Base-by-base conservation (phyloP, 2,888 invertebrate genomes). In the Tinea trinotella region DNA sequence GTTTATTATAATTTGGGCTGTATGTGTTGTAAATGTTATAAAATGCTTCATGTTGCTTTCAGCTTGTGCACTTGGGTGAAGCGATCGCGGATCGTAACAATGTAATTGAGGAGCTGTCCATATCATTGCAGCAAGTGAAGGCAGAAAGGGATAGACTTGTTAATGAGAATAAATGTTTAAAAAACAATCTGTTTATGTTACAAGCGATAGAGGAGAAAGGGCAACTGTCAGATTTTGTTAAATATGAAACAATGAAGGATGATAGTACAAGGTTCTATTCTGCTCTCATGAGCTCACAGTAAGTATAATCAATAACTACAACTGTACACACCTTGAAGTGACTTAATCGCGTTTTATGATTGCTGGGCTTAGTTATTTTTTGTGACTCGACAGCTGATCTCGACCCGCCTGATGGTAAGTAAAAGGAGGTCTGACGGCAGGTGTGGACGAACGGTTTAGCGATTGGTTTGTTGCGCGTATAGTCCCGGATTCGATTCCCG, bases 11-110 rank as follows among this genome's bases (percentile, higher is more conserved):
- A 18, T 52, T 48, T 44, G 22, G 46, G 48, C 48, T 44, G 30
- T 48, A 20, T 54, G 12, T 40, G 3, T 40, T 17, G 22, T 50
- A 12, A 34, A 13, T 36, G 40, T 49, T 48, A 34, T 24, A 44
- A n/a, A n/a, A n/a, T n/a, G n/a, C n/a, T n/a, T n/a, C n/a, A n/a
- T n/a, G n/a, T n/a, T 81, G 71, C 67, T 88, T 88, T 68, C 76
- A 93, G 92, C 87, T 92, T 65, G 87, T 90, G 71, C 92, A 93
- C 74, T 92, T 91, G 71, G 91, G 92, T 71, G 87, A 86, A 62
- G 91, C 91, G 62, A 80, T 94, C 56, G 80, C 85, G 9, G 88
- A 90, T 61, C 90, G 93, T 64, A 92, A 93, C 67, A 87, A 88
- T 62, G 72, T 92, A 65, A 93, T 94, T 61, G 89, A 90, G 64